These are phyloP conservation scores for Tethya wilhelma DNA, from an alignment of 37 sponge, comb jelly and placozoan genomes.

Conservation along the genomic window DNA sequence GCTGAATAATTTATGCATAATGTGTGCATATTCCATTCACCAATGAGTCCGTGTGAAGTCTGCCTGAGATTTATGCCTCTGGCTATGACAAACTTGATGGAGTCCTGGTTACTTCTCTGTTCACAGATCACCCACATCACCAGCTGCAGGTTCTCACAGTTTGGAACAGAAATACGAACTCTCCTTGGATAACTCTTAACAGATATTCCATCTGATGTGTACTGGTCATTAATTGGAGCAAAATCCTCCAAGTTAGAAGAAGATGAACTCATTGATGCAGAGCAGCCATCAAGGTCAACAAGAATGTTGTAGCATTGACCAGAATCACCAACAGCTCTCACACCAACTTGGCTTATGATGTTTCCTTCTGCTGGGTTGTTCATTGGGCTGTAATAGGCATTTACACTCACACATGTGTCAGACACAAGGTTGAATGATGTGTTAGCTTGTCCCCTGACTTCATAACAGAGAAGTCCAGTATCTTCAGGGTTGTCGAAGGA, in stretches of 20 bases:
- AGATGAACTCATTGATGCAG: not conserved
- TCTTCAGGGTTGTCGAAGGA: not conserved
- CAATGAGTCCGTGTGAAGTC: slow-evolving; percentile 79
- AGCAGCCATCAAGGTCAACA: slow-evolving; percentile 56
- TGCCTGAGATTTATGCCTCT: slow-evolving; percentile 69
- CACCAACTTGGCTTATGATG: slow-evolving; percentile 54
- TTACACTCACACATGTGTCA: slow-evolving; percentile 67
- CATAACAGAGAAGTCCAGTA: slow-evolving; percentile 84
- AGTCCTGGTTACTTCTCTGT: not conserved
- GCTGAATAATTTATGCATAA: no score
- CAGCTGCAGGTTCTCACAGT: slow-evolving; percentile 63
- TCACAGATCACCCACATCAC: slow-evolving; percentile 78
- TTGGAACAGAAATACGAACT: slow-evolving; percentile 68
- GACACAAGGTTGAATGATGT: slow-evolving; percentile 58
- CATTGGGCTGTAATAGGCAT: slow-evolving; percentile 47
- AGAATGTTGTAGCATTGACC: slow-evolving; percentile 35
- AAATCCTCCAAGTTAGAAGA: no score
- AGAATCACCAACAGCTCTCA: slow-evolving; percentile 34
- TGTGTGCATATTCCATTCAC: no score
- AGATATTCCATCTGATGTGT: slow-evolving; percentile 2
- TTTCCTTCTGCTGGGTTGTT: slow-evolving; percentile 35
- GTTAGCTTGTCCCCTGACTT: slow-evolving; percentile 51
- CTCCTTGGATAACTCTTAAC: slow-evolving; percentile 9
- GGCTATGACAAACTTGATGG: slow-evolving; percentile 47
- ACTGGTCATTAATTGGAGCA: not conserved